Percentiles rank a stretch among this genome's conserved stretches.
Conservation (phyloP, 2,113 vertebrate species). For the Chunga burmeisteri region DNA sequence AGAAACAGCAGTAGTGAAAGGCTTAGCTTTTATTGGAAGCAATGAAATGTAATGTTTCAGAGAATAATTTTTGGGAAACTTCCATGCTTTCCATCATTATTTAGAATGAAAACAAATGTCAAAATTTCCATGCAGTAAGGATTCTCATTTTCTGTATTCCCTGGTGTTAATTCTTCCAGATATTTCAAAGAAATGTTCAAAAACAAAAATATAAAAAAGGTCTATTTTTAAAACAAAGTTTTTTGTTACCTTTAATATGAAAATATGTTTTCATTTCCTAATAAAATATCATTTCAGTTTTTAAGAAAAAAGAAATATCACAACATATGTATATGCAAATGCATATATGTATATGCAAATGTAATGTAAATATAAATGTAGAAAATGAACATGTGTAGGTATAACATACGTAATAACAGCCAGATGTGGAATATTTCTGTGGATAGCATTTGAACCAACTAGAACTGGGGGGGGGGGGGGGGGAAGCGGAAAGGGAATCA, state of each 20-base stretch:
- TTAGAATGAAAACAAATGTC: neutral
- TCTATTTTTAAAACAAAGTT: neutral
- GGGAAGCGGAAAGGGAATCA: neutral
- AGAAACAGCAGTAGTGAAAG: neutral
- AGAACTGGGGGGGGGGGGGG: accelerated
- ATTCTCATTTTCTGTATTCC: neutral
- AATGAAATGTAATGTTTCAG: neutral
- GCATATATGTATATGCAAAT: neutral
- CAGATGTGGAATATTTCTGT: neutral
- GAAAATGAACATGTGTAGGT: neutral
- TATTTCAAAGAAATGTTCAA: neutral
- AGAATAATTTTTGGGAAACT: neutral
- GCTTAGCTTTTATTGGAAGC: neutral
- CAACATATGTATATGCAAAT: neutral
- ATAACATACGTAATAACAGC: neutral
- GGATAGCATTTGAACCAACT: neutral
- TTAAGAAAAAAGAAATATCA: neutral
- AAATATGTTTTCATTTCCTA: neutral
- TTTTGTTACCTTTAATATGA: neutral
- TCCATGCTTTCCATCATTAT: neutral
- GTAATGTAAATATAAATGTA: neutral
- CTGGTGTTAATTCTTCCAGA: neutral
- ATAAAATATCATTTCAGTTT: neutral
- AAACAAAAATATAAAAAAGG: neutral
- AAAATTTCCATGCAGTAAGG: neutral